Base-by-base conservation (phyloP, 1,140 invertebrate species). In the Cydia strobilella region DNA sequence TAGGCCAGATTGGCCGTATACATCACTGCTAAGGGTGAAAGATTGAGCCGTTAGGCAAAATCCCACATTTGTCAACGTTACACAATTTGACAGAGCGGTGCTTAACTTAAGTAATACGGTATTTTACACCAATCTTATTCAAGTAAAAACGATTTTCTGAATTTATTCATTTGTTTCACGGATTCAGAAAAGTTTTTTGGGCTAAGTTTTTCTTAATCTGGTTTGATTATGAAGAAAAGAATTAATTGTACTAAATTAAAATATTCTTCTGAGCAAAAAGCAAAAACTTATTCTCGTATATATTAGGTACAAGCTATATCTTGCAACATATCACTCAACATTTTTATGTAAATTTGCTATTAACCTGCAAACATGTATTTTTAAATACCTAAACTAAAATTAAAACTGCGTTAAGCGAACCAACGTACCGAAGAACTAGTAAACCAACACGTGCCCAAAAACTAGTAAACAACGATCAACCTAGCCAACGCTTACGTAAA, bases 1-100 rank as follows among this genome's bases (percentile, higher is more conserved):
- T 59, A 20, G 54, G 54, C 18, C 54, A 59, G 54, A 59, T 59
- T 59, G 54, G 54, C 2, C 2, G 54, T 20, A 59, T 59, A 59
- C n/a, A 23, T 59, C 54, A 59, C 54, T 9, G 54, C 20, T 12
- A 4, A 7, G 54, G 54, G 54, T 59, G 20, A 59, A 59, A 59
- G 54, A 59, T 59, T 10, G 54, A 59, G 54, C 18, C n/a, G 54
- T 59, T 59, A 20, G 18, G 7, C 54, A 59, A 59, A 59, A 59
- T 59, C 54, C 54, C 54, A 23, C 54, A 59, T 59, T 59, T 20
- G 54, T 59, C 18, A 20, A 20, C n/a, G n/a, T 59, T 59, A 59
- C 15, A n/a, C 51, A 12, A 23, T 23, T 23, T 59, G 51, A 59
- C 7, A 20, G 15, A 20, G 7, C 51, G 51, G 18, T 20, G 18